A percentile compares a stretch with the other conserved stretches of the same genome.
These are phyloP conservation scores for Mantis religiosa DNA, from an alignment of 2,888 invertebrate genomes.

Conservation along the genomic window DNA sequence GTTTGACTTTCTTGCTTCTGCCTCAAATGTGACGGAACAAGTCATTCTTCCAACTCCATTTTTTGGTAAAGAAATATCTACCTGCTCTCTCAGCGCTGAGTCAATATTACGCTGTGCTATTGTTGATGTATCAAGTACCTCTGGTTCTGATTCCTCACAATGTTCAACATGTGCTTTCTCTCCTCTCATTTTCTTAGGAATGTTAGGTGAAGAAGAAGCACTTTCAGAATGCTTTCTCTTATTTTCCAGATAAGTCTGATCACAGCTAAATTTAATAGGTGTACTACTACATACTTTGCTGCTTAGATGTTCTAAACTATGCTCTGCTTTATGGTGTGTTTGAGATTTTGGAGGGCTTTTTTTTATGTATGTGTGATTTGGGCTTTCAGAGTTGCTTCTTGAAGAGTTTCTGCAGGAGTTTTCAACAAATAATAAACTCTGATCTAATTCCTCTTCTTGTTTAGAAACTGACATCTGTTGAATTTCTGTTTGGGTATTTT, in stretches of 20 bases:
- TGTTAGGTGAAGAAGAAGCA: not conserved
- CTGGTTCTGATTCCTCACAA: not conserved
- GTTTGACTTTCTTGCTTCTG: too few species aligned
- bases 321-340: not conserved
- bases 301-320: not conserved
- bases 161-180: not conserved
- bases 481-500: too few species aligned
- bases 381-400: not conserved
- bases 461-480: too few species aligned
- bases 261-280: not conserved
- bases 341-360: too few species aligned
- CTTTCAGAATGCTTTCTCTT: conserved; percentile 1
- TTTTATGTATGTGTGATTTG: too few species aligned
- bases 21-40: not conserved
- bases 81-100: not conserved
- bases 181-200: not conserved
- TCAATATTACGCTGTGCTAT: not conserved
- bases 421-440: not conserved
- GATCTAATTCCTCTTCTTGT: too few species aligned
- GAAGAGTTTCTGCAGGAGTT: not conserved
- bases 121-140: not conserved
- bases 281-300: not conserved
- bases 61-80: not conserved
- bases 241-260: not conserved
- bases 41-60: not conserved